phyloP scores from a whole-genome alignment of 2,113 vertebrate genomes.

The Odontesthes bonariensis region DNA sequence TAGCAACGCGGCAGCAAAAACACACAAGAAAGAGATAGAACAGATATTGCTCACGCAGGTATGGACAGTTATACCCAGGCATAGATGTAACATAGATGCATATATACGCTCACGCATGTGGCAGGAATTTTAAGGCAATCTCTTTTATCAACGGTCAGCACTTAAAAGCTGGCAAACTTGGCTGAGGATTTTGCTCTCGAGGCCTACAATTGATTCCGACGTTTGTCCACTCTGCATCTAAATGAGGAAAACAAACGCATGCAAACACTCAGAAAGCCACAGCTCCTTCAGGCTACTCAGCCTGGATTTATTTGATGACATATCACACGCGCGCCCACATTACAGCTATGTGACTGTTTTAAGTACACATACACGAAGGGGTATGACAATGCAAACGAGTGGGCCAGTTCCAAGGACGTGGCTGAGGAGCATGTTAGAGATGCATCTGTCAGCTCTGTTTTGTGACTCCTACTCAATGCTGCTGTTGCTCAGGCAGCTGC shows the following conservation, averaged over 20 bases:
- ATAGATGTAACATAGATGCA: not conserved
- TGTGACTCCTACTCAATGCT: slow-evolving; percentile 15
- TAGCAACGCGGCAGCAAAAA: not conserved
- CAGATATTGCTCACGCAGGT: slow-evolving; percentile 33
- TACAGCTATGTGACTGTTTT: not conserved
- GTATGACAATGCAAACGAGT: slow-evolving; percentile 23
- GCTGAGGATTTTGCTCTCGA: slow-evolving; percentile 47
- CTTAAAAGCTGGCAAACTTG: slow-evolving; percentile 28
- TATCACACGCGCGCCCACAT: not conserved
- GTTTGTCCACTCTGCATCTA: slow-evolving; percentile 53
- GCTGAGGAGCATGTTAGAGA: slow-evolving; percentile 12
- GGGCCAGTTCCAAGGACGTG: slow-evolving; percentile 3
- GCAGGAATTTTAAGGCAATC: slow-evolving; percentile 22
- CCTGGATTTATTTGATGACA: slow-evolving; percentile 25
- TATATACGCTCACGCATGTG: not conserved
- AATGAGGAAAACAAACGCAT: slow-evolving; percentile 43
- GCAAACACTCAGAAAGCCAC: slow-evolving; percentile 40
- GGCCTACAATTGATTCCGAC: slow-evolving; percentile 61
- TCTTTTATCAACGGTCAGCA: slow-evolving; percentile 28
- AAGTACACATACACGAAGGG: not conserved
- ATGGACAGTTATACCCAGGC: not conserved
- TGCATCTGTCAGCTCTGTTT: slow-evolving; percentile 25
- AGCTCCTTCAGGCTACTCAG: slow-evolving; percentile 18
- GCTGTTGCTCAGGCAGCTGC: slow-evolving; percentile 12
- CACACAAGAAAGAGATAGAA: slow-evolving; percentile 14